phyloP scores from a whole-genome alignment of 2,797 vertebrate species.

The Anomalospiza imberbis region DNA sequence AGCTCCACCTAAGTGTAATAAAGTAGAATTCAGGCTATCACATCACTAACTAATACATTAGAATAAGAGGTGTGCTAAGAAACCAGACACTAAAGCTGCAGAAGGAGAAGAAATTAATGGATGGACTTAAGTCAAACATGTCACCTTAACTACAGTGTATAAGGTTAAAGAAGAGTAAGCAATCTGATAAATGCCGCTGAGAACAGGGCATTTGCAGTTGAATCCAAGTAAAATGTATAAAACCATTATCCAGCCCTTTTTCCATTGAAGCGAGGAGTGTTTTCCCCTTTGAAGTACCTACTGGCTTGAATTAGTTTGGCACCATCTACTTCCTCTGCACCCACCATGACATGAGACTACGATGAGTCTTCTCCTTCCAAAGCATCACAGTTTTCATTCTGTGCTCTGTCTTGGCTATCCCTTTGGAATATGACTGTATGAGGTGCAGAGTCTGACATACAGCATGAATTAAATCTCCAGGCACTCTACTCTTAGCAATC shows the following conservation, averaged over 20 bases:
- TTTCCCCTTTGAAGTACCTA: not conserved
- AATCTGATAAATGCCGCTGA: not conserved
- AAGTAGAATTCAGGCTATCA: not conserved
- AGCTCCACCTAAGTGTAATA: not conserved
- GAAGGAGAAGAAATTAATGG: not conserved
- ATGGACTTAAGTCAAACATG: not conserved
- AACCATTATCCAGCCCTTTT: not conserved
- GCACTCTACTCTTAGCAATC: not conserved
- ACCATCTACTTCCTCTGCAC: fast-evolving
- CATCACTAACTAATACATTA: not conserved
- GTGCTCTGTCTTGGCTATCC: not conserved
- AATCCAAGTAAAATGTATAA: not conserved
- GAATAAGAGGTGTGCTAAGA: not conserved
- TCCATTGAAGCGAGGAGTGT: not conserved
- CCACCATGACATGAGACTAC: not conserved
- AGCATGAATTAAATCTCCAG: not conserved
- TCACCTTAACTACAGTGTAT: not conserved
- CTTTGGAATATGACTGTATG: not conserved
- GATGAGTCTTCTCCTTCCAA: not conserved
- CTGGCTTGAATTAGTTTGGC: not conserved
- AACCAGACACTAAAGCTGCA: not conserved
- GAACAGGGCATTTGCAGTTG: not conserved
- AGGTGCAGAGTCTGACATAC: fast-evolving
- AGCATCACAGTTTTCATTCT: not conserved
- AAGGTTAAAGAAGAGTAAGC: not conserved